Conservation (phyloP, 1,140 invertebrate species). For the Heliothis virescens region DNA sequence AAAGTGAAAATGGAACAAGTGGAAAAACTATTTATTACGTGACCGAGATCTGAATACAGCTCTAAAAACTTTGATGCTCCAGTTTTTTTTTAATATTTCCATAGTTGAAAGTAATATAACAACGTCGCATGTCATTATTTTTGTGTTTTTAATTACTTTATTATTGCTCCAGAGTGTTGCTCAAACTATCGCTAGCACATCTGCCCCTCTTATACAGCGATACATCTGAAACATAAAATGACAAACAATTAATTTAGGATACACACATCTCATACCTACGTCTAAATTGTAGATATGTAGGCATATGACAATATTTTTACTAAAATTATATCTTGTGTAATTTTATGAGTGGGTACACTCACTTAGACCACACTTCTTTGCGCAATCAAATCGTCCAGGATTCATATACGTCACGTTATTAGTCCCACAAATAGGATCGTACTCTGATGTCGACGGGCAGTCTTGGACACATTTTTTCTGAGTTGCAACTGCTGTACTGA, state of each 20-base stretch:
- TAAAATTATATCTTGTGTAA: slow-evolving; percentile 5
- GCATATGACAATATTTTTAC: too few relatives aligned
- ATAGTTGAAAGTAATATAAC: background rate
- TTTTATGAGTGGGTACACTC: background rate
- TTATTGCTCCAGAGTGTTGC: background rate
- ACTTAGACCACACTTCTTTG: slow-evolving; percentile 65
- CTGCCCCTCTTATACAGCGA: background rate
- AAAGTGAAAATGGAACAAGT: slow-evolving; percentile 31
- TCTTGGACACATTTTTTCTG: slow-evolving; percentile 63
- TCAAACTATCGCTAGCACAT: slow-evolving; percentile 1
- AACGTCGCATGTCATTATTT: background rate
- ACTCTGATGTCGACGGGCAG: slow-evolving; percentile 59
- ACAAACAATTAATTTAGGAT: background rate
- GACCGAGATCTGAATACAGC: slow-evolving; percentile 33
- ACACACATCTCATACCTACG: too few relatives aligned
- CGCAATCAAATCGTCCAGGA: slow-evolving; percentile 63
- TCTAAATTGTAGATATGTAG: too few relatives aligned
- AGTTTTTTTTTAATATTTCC: slow-evolving; percentile 13
- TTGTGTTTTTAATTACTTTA: background rate
- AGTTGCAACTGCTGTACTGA: slow-evolving; percentile 8
- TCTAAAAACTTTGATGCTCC: slow-evolving; percentile 17
- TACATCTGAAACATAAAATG: slow-evolving; percentile 24
- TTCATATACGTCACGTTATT: slow-evolving; percentile 67
- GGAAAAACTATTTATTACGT: slow-evolving; percentile 42
- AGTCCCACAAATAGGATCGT: slow-evolving; percentile 63